Evolutionary conservation across 2,888 invertebrate species (phyloP).

Genomic region (Andrena dorsata): DNA sequence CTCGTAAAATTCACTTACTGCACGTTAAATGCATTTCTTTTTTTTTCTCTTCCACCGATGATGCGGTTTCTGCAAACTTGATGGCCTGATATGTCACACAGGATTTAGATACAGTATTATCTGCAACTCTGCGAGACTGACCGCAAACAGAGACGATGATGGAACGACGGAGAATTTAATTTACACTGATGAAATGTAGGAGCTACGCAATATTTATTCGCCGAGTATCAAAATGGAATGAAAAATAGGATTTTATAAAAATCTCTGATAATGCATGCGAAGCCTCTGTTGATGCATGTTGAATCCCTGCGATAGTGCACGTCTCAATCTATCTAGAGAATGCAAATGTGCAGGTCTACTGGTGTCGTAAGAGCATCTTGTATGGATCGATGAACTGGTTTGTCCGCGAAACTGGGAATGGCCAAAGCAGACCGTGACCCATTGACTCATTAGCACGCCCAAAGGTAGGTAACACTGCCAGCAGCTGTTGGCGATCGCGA

Average conservation of each 20-base stretch:
- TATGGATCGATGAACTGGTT: conserved; percentile 49
- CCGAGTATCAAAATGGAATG: background rate
- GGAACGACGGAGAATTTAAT: background rate
- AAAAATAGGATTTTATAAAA: background rate
- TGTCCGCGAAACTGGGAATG: conserved; percentile 40
- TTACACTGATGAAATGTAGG: background rate
- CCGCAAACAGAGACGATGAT: background rate
- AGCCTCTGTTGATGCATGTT: no score
- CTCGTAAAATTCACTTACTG: background rate
- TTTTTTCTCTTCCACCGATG: background rate
- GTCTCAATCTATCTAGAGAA: background rate
- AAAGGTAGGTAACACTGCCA: conserved; percentile 48
- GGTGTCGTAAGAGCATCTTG: conserved; percentile 45
- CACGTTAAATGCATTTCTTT: background rate
- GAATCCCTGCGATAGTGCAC: background rate
- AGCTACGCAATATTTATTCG: background rate
- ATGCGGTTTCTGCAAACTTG: background rate
- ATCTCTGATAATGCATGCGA: background rate
- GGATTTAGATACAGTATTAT: conserved; percentile 1
- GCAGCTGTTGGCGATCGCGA: conserved; percentile 46
- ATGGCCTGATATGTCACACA: background rate
- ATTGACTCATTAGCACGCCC: conserved; percentile 55
- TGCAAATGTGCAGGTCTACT: background rate
- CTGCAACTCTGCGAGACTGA: background rate
- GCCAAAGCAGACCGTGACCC: conserved; percentile 59